Evolutionary conservation across 2,888 invertebrate genomes (phyloP), one percentile per base, ranked within the genome.

Genomic region (Microplitis deprimator): DNA sequence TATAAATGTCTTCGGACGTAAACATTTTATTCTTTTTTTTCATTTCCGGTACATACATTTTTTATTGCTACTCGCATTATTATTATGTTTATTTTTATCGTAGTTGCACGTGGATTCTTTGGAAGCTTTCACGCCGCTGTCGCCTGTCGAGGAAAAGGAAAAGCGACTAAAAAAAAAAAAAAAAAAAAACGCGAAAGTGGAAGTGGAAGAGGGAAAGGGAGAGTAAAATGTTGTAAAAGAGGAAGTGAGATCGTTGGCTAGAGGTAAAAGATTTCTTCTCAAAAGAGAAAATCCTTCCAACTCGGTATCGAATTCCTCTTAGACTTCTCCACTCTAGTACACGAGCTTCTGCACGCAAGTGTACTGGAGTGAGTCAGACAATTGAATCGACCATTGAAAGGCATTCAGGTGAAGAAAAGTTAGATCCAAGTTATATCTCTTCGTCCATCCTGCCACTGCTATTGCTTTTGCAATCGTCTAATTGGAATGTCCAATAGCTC

Each of bases 391-490:
- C 72, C 62, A 72, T 72, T 72, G 72, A 64, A 62, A 64, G 64
- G 40, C 41, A 64, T 64, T 72, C 72, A 72, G 17, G 17, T 40
- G 17, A 64, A 50, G 50, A 50, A 62, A 64, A 72, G 62, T 17
- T 17, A 8, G 85, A 84, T 83, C 82, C 67, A 69, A 77, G 76
- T 75, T 67, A 8, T 50, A 50, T 67, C 41, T 50, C 67, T 65
- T 69, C 5, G 50, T 61, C n/a, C 60, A 60, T 72, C 16, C 39
- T 38, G 39, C 41, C n/a, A 50, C 13, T 50, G 50, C 50, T 13
- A 10, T 50, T 50, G 13, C 50, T 50, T 50, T 50, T 50, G 13
- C 50, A 2, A 50, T 50, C 50, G 10, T 50, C 50, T 50, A 50
- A 50, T 50, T 50, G 50, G 50, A 50, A 50, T 50, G 13, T 50